Conservation (phyloP, 2,888 invertebrate species). For the Eledone cirrhosa region DNA sequence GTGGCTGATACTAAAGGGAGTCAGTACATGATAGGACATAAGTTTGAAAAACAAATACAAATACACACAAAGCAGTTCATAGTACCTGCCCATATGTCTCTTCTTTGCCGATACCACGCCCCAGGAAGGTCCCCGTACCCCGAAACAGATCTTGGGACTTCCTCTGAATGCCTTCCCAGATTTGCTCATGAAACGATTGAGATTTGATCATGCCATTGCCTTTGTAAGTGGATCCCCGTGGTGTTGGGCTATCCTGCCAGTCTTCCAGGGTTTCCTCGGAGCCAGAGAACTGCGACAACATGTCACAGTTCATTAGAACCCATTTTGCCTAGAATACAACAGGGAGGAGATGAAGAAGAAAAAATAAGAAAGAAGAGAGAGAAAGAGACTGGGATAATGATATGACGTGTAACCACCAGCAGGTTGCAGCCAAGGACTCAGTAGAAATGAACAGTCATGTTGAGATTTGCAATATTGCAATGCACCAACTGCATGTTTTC, state of each 20-base stretch:
- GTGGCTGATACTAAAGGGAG: background rate
- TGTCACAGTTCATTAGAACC: constrained; percentile 47
- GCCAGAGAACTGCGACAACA: constrained; percentile 48
- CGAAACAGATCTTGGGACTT: constrained; percentile 60
- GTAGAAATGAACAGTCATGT: too few relatives aligned
- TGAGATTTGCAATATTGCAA: too few relatives aligned
- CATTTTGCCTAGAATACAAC: constrained; percentile 53
- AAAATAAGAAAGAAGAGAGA: background rate
- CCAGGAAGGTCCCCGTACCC: constrained; percentile 56
- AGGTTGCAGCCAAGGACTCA: constrained; percentile 3
- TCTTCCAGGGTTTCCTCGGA: constrained; percentile 59
- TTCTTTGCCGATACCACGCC: constrained; percentile 58
- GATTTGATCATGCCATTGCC: constrained; percentile 59
- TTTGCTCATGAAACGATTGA: constrained; percentile 52
- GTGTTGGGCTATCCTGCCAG: constrained; percentile 52
- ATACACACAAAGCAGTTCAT: constrained; percentile 27
- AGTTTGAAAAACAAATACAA: constrained; percentile 21
- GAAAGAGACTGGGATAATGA: background rate
- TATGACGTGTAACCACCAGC: constrained; percentile 5
- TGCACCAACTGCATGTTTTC: too few relatives aligned
- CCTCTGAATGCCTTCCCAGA: constrained; percentile 61
- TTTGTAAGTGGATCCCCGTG: constrained; percentile 48
- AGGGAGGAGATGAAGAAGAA: constrained; percentile 15
- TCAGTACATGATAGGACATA: constrained; percentile 11
- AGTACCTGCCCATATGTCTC: constrained; percentile 51